A percentile compares a stretch with the other conserved stretches of the same genome.
phyloP scores from a whole-genome alignment of 2,797 vertebrate species.

The Clarias laeviceps region DNA sequence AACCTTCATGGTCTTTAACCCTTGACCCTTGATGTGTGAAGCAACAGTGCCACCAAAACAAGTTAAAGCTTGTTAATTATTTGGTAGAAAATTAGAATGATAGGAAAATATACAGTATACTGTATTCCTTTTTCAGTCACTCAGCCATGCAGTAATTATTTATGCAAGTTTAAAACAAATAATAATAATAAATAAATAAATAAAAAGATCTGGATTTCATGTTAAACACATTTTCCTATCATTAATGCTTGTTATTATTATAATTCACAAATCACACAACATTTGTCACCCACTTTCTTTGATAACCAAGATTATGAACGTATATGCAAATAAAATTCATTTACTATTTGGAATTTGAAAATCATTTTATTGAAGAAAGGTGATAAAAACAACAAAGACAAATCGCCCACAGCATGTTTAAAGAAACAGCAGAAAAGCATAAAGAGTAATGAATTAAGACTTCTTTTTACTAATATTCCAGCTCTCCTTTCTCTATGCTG shows the following conservation, averaged over 20 bases:
- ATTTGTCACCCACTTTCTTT: neutral
- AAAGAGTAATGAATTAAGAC: neutral
- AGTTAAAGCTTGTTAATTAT: neutral
- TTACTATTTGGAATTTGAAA: neutral
- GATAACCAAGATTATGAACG: neutral
- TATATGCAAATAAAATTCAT: neutral
- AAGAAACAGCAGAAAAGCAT: neutral
- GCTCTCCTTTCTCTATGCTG: neutral
- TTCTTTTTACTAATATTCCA: neutral
- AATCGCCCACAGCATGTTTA: neutral
- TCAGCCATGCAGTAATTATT: neutral
- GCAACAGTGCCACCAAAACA: too few relatives aligned
- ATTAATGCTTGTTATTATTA: neutral
- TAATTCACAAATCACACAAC: neutral
- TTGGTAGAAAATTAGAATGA: neutral
- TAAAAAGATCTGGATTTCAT: neutral
- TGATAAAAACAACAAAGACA: neutral
- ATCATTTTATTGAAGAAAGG: slow-evolving; percentile 9
- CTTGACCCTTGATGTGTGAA: too few relatives aligned
- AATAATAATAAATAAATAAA: too few relatives aligned
- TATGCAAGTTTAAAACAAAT: neutral
- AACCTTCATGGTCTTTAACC: too few relatives aligned
- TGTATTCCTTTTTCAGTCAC: neutral
- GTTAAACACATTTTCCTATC: neutral
- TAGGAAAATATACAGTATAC: neutral